These are phyloP conservation scores for Lordiphosa clarofinis DNA, from an alignment of 1,140 invertebrate genomes.

Conservation along the genomic window DNA sequence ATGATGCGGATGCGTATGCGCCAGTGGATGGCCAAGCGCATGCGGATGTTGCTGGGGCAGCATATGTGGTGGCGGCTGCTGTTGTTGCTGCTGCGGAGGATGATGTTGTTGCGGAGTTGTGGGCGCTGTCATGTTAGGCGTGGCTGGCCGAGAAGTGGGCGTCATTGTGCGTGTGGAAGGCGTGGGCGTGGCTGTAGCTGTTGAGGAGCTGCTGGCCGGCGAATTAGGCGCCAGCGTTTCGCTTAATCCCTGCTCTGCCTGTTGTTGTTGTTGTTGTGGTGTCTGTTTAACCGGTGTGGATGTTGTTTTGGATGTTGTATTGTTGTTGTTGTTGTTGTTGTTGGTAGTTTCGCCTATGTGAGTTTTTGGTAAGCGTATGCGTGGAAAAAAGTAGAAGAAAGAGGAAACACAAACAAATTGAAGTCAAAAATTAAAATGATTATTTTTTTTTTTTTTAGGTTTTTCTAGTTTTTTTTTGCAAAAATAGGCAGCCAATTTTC, in stretches of 20 bases:
- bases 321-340: constrained; percentile 46
- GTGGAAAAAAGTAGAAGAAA: constrained; percentile 62
- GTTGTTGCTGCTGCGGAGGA: constrained; percentile 49
- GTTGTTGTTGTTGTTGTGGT: constrained; percentile 49
- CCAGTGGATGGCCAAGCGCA: constrained; percentile 24
- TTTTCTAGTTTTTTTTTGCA: constrained; percentile 20
- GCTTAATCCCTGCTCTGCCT: constrained; percentile 21
- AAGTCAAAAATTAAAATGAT: constrained; percentile 70
- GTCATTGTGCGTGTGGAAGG: constrained; percentile 51
- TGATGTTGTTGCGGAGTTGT: constrained; percentile 42
- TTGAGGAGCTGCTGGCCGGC: constrained; percentile 42
- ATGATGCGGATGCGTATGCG: constrained; percentile 43
- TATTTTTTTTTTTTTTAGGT: constrained; percentile 28
- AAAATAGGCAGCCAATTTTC: constrained; percentile 61
- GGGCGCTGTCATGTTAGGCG: constrained; percentile 40
- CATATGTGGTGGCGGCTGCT: constrained; percentile 35
- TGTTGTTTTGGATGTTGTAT: constrained; percentile 51
- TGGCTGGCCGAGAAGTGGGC: constrained; percentile 38
- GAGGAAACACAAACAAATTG: constrained; percentile 76
- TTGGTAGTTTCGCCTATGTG: constrained; percentile 64
- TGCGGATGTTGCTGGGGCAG: constrained; percentile 22
- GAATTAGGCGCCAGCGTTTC: constrained; percentile 39
- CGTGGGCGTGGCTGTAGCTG: constrained; percentile 22
- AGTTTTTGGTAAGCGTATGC: constrained; percentile 63
- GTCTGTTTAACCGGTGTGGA: constrained; percentile 66